These are phyloP conservation scores for Seira ritae DNA, from an alignment of 2,888 invertebrate species.

Conservation along the genomic window DNA sequence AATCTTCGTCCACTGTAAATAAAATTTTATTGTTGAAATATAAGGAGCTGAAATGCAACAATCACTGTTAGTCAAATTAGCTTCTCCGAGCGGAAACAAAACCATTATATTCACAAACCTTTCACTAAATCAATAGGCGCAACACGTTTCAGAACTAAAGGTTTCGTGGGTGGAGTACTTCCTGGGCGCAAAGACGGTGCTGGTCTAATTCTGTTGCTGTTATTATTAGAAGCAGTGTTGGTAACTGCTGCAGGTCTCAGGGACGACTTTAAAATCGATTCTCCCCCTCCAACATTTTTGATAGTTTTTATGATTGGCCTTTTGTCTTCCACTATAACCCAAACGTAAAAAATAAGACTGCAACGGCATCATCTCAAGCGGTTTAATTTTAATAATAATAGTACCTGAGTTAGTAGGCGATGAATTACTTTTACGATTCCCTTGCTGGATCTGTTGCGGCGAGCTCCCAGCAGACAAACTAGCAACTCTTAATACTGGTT, in stretches of 20 bases:
- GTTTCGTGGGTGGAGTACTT: slow-evolving; percentile 49
- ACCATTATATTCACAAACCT: slow-evolving; percentile 29
- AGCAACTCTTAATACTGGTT: slow-evolving; percentile 59
- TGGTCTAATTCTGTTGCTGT: background rate
- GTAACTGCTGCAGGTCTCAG: slow-evolving; percentile 40
- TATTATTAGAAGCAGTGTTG: slow-evolving; percentile 13
- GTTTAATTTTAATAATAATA: background rate
- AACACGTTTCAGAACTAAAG: slow-evolving; percentile 44
- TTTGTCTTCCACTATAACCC: slow-evolving; percentile 37
- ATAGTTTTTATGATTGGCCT: slow-evolving; percentile 24
- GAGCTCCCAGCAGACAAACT: slow-evolving; percentile 35
- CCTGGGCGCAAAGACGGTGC: slow-evolving; percentile 37
- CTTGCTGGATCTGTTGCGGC: slow-evolving; percentile 32
- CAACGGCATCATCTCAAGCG: too few relatives aligned
- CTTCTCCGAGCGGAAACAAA: background rate
- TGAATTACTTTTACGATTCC: slow-evolving; percentile 31
- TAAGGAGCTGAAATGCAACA: too few relatives aligned
- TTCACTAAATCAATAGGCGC: slow-evolving; percentile 39
- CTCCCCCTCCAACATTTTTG: background rate
- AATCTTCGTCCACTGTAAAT: slow-evolving; percentile 32
- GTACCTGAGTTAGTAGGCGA: slow-evolving; percentile 33
- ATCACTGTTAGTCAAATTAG: background rate
- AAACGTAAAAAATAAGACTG: too few relatives aligned
- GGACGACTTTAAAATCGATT: slow-evolving; percentile 51
- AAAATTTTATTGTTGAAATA: background rate